Evolutionary conservation across 2,113 vertebrate species (phyloP).

Genomic region (Xenus cinereus): DNA sequence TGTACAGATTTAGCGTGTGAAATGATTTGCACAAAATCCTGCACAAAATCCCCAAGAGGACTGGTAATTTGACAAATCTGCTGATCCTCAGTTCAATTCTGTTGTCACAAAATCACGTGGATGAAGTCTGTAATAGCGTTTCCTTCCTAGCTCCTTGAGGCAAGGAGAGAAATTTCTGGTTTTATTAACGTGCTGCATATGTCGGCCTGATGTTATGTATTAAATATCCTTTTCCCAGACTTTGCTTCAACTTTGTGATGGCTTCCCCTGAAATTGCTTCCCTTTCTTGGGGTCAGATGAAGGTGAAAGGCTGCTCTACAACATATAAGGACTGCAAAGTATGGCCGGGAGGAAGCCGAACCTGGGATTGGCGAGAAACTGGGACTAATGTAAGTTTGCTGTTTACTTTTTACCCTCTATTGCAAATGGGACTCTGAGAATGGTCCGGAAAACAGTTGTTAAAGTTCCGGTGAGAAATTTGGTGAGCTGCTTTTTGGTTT

Average conservation of each 20-base stretch:
- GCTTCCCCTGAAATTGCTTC: slow-evolving; percentile 90
- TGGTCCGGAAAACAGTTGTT: not conserved
- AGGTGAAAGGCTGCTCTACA: slow-evolving; percentile 84
- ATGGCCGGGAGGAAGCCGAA: slow-evolving; percentile 93
- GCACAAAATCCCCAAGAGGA: not conserved
- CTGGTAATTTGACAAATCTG: not conserved
- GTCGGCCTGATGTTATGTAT: not conserved
- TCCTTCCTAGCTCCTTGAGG: slow-evolving; percentile 8
- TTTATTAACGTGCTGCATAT: not conserved
- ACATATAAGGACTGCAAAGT: slow-evolving; percentile 97
- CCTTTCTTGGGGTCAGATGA: slow-evolving; percentile 94
- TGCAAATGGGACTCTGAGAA: not conserved
- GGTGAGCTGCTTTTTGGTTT: not conserved
- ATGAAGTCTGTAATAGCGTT: not conserved
- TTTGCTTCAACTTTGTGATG: slow-evolving; percentile 67
- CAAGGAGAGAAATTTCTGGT: not conserved
- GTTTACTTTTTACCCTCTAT: not conserved
- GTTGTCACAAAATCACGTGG: not conserved
- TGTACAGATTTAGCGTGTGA: not conserved
- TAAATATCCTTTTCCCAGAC: slow-evolving; percentile 65
- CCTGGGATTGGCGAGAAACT: slow-evolving; percentile 96
- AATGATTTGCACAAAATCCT: not conserved
- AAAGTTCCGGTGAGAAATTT: not conserved
- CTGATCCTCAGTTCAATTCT: not conserved
- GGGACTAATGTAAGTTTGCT: slow-evolving; percentile 86